Percentiles rank a stretch among this genome's conserved stretches.
Conservation (phyloP, 2,888 invertebrate species). For the Drymonia ruficornis region DNA sequence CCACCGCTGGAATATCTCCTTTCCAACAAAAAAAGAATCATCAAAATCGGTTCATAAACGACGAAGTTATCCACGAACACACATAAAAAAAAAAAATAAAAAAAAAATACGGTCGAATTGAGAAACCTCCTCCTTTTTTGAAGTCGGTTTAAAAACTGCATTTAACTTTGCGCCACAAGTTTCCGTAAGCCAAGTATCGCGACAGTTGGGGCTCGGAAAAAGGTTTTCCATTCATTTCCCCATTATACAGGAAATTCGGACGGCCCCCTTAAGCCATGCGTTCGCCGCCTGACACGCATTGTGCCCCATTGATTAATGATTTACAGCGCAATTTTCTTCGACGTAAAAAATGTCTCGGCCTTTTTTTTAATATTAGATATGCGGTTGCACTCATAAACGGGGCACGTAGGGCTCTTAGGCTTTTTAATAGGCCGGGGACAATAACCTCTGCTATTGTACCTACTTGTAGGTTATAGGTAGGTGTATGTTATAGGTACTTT, state of each 20-base stretch:
- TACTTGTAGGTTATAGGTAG: constrained; percentile 22
- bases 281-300: constrained; percentile 75
- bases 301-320: constrained; percentile 78
- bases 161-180: constrained; percentile 25
- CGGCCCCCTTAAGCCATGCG: constrained; percentile 69
- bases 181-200: constrained; percentile 36
- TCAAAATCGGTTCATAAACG: too few relatives aligned
- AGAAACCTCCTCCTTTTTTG: background rate
- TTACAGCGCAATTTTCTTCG: constrained; percentile 73
- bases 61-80: too few relatives aligned
- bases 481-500: too few relatives aligned
- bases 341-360: constrained; percentile 57
- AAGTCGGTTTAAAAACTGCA: background rate
- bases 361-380: constrained; percentile 40
- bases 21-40: too few relatives aligned
- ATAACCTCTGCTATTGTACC: constrained; percentile 28
- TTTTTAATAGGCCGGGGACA: constrained; percentile 32
- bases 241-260: constrained; percentile 73
- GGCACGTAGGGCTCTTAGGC: constrained; percentile 31
- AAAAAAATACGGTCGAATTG: too few relatives aligned
- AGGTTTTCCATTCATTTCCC: constrained; percentile 75
- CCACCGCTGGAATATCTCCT: too few relatives aligned
- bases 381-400: constrained; percentile 34
- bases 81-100: too few relatives aligned
- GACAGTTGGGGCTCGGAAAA: constrained; percentile 33